These are phyloP conservation scores for Plagodis dolabraria DNA, from an alignment of 2,888 invertebrate species.

Conservation along the genomic window DNA sequence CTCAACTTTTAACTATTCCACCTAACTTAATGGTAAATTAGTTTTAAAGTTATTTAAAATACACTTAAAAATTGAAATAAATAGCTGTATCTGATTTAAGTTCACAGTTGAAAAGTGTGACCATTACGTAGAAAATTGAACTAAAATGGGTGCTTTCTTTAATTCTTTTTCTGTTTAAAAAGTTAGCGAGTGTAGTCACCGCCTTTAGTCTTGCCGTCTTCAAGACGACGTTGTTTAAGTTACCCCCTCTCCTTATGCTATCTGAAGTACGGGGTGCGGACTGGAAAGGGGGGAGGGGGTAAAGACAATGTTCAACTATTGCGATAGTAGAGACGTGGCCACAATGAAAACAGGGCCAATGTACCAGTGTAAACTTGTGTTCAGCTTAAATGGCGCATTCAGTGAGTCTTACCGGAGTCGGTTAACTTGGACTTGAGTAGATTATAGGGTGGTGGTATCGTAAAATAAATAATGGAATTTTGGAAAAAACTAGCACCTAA, in stretches of 20 bases:
- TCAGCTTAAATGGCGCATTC: constrained; percentile 22
- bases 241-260: too few species aligned
- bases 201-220: constrained; percentile 33
- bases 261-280: too few species aligned
- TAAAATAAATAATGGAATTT: too few species aligned
- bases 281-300: constrained; percentile 7
- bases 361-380: constrained; percentile 26
- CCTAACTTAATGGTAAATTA: neutral
- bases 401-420: constrained; percentile 3
- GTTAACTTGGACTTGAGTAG: constrained; percentile 1
- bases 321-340: constrained; percentile 36
- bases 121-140: constrained; percentile 5
- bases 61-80: too few species aligned
- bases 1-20: constrained; percentile 8
- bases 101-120: constrained; percentile 7
- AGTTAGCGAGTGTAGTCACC: constrained; percentile 27
- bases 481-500: too few species aligned
- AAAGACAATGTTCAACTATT: constrained; percentile 33
- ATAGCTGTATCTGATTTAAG: neutral
- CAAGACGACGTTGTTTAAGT: constrained; percentile 35
- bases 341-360: constrained; percentile 36
- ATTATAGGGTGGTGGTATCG: constrained; percentile 4
- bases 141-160: constrained; percentile 3
- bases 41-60: neutral
- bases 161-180: constrained; percentile 31